These are phyloP conservation scores for Scaptomyza flava DNA, from an alignment of 2,888 invertebrate genomes.

Conservation along the genomic window DNA sequence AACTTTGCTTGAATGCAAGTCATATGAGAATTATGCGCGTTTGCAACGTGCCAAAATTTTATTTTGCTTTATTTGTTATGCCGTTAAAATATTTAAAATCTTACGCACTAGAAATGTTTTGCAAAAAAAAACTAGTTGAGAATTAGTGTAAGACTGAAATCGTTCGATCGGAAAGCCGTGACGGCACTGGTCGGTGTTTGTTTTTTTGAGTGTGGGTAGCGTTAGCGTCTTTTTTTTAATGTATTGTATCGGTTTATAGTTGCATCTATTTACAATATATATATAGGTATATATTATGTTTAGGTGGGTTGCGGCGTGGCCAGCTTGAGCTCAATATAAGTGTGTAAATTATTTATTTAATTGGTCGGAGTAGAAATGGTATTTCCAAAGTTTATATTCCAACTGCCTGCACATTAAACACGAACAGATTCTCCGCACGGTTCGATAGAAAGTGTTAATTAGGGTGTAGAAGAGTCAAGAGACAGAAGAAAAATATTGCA, in stretches of 20 bases:
- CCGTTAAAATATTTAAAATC: constrained; percentile 39
- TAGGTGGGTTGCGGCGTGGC: constrained; percentile 78
- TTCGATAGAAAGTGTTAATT: constrained; percentile 9
- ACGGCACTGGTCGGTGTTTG: constrained; percentile 52
- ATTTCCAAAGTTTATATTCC: not conserved
- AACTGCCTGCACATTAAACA: constrained; percentile 39
- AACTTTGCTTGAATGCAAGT: constrained; percentile 61
- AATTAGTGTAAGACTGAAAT: constrained; percentile 46
- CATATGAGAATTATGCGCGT: constrained; percentile 66
- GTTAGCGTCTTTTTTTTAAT: constrained; percentile 54
- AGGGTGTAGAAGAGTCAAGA: not conserved
- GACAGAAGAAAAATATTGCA: constrained; percentile 57
- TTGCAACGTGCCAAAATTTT: constrained; percentile 62
- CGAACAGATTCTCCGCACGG: constrained; percentile 41
- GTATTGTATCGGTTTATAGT: constrained; percentile 40
- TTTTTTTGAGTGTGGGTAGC: constrained; percentile 44
- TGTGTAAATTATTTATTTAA: constrained; percentile 40
- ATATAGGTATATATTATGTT: constrained; percentile 53
- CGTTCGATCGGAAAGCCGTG: constrained; percentile 51
- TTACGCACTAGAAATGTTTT: constrained; percentile 60
- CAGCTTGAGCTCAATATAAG: constrained; percentile 75
- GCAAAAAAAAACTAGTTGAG: constrained; percentile 54
- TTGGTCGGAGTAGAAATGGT: constrained; percentile 65
- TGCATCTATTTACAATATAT: constrained; percentile 46
- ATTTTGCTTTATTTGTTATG: constrained; percentile 5